A percentile compares a stretch with the other conserved stretches of the same genome.
These are phyloP conservation scores for Sinosuthora webbiana DNA, from an alignment of 2,113 vertebrate species.

Conservation along the genomic window DNA sequence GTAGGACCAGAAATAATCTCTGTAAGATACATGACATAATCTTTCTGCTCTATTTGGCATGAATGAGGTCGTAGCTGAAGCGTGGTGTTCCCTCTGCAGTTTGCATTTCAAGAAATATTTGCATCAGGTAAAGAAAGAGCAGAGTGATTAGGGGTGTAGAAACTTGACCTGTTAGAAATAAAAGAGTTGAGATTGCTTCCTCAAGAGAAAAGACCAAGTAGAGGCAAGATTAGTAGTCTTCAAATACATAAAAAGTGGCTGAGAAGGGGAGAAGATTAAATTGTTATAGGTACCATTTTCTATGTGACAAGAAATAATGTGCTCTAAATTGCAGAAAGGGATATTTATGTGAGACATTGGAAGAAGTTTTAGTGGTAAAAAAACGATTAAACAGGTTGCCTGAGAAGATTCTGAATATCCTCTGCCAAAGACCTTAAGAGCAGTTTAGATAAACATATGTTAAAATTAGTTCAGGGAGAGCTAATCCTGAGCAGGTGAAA, in stretches of 20 bases:
- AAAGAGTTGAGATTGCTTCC: neutral
- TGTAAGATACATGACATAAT: neutral
- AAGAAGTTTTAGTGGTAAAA: neutral
- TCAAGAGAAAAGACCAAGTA: neutral
- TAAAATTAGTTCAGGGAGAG: neutral
- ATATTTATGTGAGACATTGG: neutral
- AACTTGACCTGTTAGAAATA: slow-evolving; percentile 5
- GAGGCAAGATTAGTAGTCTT: neutral
- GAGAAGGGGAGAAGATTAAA: neutral
- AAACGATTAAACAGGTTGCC: neutral
- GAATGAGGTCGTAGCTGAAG: neutral
- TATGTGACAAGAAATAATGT: neutral
- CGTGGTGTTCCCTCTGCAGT: neutral
- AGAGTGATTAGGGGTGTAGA: neutral
- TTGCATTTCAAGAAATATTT: slow-evolving; percentile 23
- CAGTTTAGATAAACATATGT: neutral
- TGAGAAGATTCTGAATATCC: neutral
- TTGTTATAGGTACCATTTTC: neutral
- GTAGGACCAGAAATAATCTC: neutral
- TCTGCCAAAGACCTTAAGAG: neutral
- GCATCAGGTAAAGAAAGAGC: slow-evolving; percentile 1
- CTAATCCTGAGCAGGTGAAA: neutral
- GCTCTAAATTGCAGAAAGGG: neutral
- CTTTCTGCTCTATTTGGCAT: slow-evolving; percentile 45
- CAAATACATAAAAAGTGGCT: neutral